Evolutionary conservation across 2,113 vertebrate genomes (phyloP), one percentile per base, ranked within the genome.

Genomic region (Kryptolebias marmoratus): DNA sequence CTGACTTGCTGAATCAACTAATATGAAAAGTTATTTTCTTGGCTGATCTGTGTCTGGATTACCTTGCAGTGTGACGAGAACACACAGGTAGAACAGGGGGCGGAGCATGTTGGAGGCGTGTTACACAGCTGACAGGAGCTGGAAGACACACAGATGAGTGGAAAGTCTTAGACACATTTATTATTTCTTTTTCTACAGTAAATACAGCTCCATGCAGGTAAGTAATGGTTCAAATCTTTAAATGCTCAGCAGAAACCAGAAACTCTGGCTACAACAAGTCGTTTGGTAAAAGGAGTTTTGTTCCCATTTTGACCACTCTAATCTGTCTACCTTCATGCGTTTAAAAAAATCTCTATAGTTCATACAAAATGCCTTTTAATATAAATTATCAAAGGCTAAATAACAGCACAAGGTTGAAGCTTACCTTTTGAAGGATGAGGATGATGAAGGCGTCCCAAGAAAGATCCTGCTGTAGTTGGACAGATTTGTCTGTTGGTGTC

Each of bases 51-150:
- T 8, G 49, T 16, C 27, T 14, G 11, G 6, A n/a, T 75, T 68
- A 81, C 73, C 53, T 64, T 47, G 4, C 6, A 76, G 30, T 1
- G 22, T 22, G 27, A 52, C 27, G 64, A 77, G 7, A 3, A 39
- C 11, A 2, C 36, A 56, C 48, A 72, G 39, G 28, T 6, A 31
- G 22, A 77, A 57, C 31, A 79, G 60, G 16, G 18, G 64, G 47
- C 0, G 52, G 53, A 59, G 16, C 73, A 77, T 77, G 58, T 55
- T 77, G 73, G 11, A 64, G 8, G 13, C 18, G 5, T 14, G 16
- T 4, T 30, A 47, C 30, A 75, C 71, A 60, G 71, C 57, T 53
- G 28, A 42, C 68, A 62, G 14, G 30, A 54, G 49, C 58, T 47
- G 18, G 30, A 45, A 52, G 27, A 45, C 5, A 70, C 3, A 70